Evolutionary conservation across 2,797 vertebrate genomes (phyloP), one percentile per base, ranked within the genome.

Genomic region (Pangasius sanitwongsei): DNA sequence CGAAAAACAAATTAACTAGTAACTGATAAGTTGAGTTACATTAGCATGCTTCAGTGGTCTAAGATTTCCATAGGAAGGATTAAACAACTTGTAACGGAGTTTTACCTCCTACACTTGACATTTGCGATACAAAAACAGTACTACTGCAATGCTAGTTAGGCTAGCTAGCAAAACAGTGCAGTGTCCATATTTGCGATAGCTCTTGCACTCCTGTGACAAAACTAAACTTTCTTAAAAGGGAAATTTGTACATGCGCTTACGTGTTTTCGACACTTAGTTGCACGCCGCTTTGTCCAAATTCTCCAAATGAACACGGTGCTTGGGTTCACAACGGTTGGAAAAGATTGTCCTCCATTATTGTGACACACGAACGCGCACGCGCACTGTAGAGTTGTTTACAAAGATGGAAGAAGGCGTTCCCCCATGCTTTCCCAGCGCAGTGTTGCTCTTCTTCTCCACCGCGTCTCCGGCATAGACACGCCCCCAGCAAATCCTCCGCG

Each of bases 341-440:
- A 93, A 94, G 89, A 94, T 92, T 91, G 93, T 95, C 95, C 93
- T 95, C 96, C 96, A 97, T 97, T 96, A 94, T 91, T 95, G 90
- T 84, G 85, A 48, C 91, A 89, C 88, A 89, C 85, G 65, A 86
- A 48, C 65, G 92, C 96, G 96, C 96, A 96, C 94, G 96, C 96
- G 83, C 95, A 95, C 91, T 95, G 63, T 87, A 80, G 87, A 87
- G 94, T 95, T 96, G 94, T 97, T 96, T 96, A 96, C 95, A 96
- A 92, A 83, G 53, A 77, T 84, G 87, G 67, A 65, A 87, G 69
- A 83, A 89, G 95, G 95, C 90, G 92, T 92, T 92, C 90, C 89
- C 83, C 83, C 80, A 87, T 81, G 87, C 75, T 72, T 50, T 81
- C 57, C 55, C n/a, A 82, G 25, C 88, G 55, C 72, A 12, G 11